Base-by-base conservation (phyloP, 2,113 vertebrate species). In the Colaptes auratus region DNA sequence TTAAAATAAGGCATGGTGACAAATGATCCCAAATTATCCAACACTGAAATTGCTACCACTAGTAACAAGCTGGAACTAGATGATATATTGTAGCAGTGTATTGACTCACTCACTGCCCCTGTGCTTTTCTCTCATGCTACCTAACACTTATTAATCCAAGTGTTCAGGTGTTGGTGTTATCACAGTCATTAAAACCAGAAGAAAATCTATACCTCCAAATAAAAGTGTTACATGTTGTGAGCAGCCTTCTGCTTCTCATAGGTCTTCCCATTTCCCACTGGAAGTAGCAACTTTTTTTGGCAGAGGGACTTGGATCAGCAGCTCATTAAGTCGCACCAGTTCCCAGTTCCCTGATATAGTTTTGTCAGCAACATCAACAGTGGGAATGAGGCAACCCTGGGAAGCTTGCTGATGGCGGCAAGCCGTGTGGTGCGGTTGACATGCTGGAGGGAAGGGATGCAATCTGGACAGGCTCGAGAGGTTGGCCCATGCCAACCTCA, bases 161-260 rank as follows among this genome's bases (percentile, higher is more conserved):
- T 2, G 10, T 80, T 71, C 17, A 18, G 30, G 28, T 8, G 15
- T 33, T 8, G 52, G 11, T 59, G 7, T n/a, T 11, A 50, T 78
- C 36, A 44, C 15, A n/a, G 31, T 25, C 18, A 30, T 31, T 39
- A 79, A 61, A 86, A 65, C 28, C 24, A 59, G 24, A 35, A 24
- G 20, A 55, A 60, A 36, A 1, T 0, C 7, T 33, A n/a, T 3
- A 12, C 4, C 8, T 7, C 1, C 16, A 70, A 67, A 60, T 21
- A 23, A 35, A 35, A 28, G 60, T 71, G 10, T 39, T 4, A 17
- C 16, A n/a, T 30, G 4, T 59, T 50, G 72, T 33, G n/a, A 46
- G 20, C 6, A n/a, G 7, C 65, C 30, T 70, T 31, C 27, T 70
- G 20, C 15, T 87, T 71, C 70, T 55, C 14, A 70, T 2, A 18